These are phyloP conservation scores for Lochmaea capreae DNA, from an alignment of 2,888 invertebrate genomes.

Conservation along the genomic window DNA sequence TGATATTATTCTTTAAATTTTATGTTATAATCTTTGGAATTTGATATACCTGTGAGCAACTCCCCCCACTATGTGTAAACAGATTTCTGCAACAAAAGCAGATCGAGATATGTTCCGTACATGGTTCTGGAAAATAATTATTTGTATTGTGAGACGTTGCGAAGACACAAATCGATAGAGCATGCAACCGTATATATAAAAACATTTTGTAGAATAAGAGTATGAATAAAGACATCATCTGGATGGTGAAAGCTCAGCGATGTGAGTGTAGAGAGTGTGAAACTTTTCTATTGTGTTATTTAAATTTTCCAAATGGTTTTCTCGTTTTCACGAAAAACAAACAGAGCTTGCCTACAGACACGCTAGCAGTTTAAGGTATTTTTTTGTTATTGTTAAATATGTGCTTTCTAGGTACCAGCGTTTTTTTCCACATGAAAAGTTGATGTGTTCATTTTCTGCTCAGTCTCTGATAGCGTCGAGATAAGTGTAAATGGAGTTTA, in stretches of 20 bases:
- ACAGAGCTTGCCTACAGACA: constrained; percentile 9
- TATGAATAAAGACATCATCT: constrained; percentile 19
- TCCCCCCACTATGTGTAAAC: too few relatives aligned
- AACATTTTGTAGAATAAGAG: not conserved
- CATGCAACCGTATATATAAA: not conserved
- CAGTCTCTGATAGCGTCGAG: constrained; percentile 26
- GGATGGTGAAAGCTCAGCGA: constrained; percentile 11
- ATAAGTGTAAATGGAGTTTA: constrained; percentile 30
- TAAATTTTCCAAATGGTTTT: constrained; percentile 31
- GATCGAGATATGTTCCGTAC: too few relatives aligned
- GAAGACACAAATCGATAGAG: not conserved
- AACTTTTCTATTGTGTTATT: constrained; percentile 28
- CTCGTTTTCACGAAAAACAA: constrained; percentile 21
- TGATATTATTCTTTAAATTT: too few relatives aligned
- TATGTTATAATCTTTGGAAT: too few relatives aligned
- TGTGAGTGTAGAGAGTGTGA: constrained; percentile 15
- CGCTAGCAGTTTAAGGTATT: constrained; percentile 9
- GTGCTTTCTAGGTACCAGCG: constrained; percentile 7
- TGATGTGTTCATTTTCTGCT: constrained; percentile 29
- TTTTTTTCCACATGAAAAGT: constrained; percentile 21
- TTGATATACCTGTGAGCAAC: too few relatives aligned
- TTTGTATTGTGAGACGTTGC: too few relatives aligned
- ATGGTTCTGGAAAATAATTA: too few relatives aligned
- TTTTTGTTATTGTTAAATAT: constrained; percentile 9
- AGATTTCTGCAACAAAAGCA: too few relatives aligned